A percentile compares a stretch with the other conserved stretches of the same genome.
Evolutionary conservation across 30 jellyfish, hydroid and myxozoan genomes (phyloP).

Genomic region (Haliclystus octoradiatus): DNA sequence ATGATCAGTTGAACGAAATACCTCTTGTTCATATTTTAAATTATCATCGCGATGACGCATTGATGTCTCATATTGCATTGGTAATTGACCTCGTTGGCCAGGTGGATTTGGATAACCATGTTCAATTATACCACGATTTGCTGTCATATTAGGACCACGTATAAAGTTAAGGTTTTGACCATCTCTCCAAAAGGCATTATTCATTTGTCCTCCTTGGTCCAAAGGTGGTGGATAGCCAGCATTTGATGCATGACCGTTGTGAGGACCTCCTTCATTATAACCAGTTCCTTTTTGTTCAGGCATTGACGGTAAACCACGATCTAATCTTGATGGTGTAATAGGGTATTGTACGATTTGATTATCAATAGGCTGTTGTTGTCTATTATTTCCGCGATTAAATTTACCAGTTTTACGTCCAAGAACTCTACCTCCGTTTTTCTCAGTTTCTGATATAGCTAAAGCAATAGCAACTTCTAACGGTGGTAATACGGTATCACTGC

Average conservation of each 20-base stretch:
- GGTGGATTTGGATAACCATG: neutral
- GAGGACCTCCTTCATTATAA: no score
- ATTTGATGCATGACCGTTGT: no score
- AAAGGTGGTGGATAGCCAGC: no score
- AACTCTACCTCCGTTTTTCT: slow-evolving; percentile 94
- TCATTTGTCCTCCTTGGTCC: no score
- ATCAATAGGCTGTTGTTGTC: neutral
- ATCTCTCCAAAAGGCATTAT: neutral
- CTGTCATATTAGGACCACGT: neutral
- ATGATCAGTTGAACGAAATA: neutral
- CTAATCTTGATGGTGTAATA: no score
- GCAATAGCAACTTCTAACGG: slow-evolving; percentile 99
- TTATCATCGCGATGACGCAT: neutral
- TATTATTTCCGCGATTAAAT: neutral
- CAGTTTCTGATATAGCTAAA: slow-evolving; percentile 91
- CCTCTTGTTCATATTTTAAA: neutral
- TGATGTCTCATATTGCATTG: neutral
- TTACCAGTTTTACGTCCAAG: slow-evolving; percentile 43
- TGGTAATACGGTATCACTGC: slow-evolving; percentile 97
- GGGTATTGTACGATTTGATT: neutral
- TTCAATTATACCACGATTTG: neutral
- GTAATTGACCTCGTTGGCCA: neutral
- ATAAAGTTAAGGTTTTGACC: neutral
- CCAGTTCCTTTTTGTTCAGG: no score
- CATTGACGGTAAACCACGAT: no score